Conservation (phyloP, 1,140 invertebrate genomes). For the Formica exsecta region DNA sequence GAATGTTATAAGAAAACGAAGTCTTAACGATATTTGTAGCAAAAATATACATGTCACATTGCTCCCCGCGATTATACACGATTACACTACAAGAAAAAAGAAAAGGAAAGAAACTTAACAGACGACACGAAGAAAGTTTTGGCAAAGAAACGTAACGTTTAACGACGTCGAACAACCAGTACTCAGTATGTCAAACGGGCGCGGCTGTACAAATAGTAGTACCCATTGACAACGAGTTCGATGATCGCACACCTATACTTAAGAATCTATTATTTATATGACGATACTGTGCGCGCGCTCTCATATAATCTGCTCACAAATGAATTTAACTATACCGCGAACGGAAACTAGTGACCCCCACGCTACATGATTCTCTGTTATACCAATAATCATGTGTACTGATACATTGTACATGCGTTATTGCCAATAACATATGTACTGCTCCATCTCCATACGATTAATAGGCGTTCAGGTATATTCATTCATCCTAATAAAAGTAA, state of each 20-base stretch:
- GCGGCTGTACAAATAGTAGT: slow-evolving; percentile 73
- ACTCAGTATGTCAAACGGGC: slow-evolving; percentile 68
- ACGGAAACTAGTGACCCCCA: slow-evolving; percentile 66
- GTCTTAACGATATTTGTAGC: slow-evolving; percentile 75
- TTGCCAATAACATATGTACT: slow-evolving; percentile 70
- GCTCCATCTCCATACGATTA: slow-evolving; percentile 71
- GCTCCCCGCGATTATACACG: slow-evolving; percentile 67
- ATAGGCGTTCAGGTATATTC: slow-evolving; percentile 40
- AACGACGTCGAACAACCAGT: slow-evolving; percentile 72
- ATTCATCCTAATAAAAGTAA: slow-evolving; percentile 28
- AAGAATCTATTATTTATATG: slow-evolving; percentile 71
- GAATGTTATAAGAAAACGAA: slow-evolving; percentile 52
- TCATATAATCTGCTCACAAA: slow-evolving; percentile 70
- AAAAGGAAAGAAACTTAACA: slow-evolving; percentile 73
- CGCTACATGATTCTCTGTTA: slow-evolving; percentile 65
- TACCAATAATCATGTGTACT: slow-evolving; percentile 67
- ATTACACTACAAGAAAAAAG: slow-evolving; percentile 60
- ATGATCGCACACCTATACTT: slow-evolving; percentile 71
- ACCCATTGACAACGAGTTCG: slow-evolving; percentile 70
- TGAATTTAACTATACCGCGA: slow-evolving; percentile 66
- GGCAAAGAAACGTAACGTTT: slow-evolving; percentile 71
- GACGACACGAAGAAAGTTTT: slow-evolving; percentile 67
- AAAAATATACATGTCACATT: slow-evolving; percentile 75
- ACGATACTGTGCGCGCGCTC: slow-evolving; percentile 58
- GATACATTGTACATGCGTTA: slow-evolving; percentile 69